Evolutionary conservation across 1,140 invertebrate species (phyloP).

Genomic region (Elysia chlorotica): DNA sequence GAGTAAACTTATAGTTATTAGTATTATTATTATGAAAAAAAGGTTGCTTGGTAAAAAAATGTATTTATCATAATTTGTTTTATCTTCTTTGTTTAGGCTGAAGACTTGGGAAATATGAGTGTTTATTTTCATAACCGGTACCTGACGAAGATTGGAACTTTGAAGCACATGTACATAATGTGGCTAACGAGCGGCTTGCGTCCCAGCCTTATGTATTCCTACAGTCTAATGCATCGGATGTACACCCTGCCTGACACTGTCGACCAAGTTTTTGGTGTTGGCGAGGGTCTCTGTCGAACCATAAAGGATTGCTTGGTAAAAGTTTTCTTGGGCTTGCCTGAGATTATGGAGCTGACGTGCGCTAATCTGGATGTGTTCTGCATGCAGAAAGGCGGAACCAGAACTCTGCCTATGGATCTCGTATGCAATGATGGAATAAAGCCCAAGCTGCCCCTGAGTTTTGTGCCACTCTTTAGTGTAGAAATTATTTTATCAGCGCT

Average conservation of each 20-base stretch:
- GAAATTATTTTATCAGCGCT: slow-evolving; percentile 10
- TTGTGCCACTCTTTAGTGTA: slow-evolving; percentile 9
- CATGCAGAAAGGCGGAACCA: slow-evolving; percentile 1
- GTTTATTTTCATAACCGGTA: slow-evolving; percentile 18
- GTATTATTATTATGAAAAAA: too few species aligned
- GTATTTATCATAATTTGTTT: too few species aligned
- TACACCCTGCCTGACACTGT: slow-evolving; percentile 17
- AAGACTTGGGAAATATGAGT: too few species aligned
- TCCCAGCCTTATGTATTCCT: slow-evolving; percentile 14
- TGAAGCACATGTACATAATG: slow-evolving; percentile 17
- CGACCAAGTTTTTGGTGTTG: background rate
- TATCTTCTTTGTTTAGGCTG: too few species aligned
- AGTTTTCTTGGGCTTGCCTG: slow-evolving; percentile 9
- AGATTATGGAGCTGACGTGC: slow-evolving; percentile 16
- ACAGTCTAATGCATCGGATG: slow-evolving; percentile 10
- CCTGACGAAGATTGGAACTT: slow-evolving; percentile 20
- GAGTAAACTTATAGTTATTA: too few species aligned
- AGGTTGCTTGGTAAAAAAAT: too few species aligned
- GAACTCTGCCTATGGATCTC: slow-evolving; percentile 6
- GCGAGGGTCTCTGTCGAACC: background rate
- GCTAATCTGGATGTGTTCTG: background rate
- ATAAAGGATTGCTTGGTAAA: slow-evolving; percentile 9
- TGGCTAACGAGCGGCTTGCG: slow-evolving; percentile 15
- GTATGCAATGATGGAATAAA: slow-evolving; percentile 13
- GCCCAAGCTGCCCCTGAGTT: slow-evolving; percentile 6